Evolutionary conservation across 2,888 invertebrate species (phyloP).

Genomic region (Willowsia nigromaculata): DNA sequence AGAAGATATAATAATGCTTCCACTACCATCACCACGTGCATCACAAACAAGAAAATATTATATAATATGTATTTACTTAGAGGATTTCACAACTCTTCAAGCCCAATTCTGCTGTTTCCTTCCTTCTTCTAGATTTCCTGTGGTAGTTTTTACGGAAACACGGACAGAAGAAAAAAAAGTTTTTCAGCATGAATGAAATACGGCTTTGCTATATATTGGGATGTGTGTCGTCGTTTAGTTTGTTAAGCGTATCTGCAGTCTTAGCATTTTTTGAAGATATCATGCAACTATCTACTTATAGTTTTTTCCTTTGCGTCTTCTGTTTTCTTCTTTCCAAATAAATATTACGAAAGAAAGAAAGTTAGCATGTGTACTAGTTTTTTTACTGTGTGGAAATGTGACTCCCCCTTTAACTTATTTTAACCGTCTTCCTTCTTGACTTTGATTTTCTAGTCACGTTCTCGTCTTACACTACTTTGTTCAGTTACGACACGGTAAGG

Average conservation of each 20-base stretch:
- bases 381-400: constrained; percentile 26
- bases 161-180: background rate
- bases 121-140: constrained; percentile 51
- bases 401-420: constrained; percentile 41
- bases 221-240: constrained; percentile 12
- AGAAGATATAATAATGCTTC: background rate
- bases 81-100: background rate
- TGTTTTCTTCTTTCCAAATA: background rate
- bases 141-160: background rate
- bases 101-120: constrained; percentile 47
- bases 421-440: constrained; percentile 42
- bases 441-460: constrained; percentile 70
- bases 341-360: background rate
- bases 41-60: constrained; percentile 31
- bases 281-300: background rate
- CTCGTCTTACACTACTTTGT: constrained; percentile 53
- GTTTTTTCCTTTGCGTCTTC: background rate
- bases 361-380: constrained; percentile 19
- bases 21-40: constrained; percentile 14
- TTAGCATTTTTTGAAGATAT: background rate
- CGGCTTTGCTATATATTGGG: constrained; percentile 17
- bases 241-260: constrained; percentile 16
- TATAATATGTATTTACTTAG: constrained; percentile 25
- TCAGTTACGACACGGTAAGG: background rate
- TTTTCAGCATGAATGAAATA: constrained; percentile 29